Evolutionary conservation across 2,797 vertebrate genomes (phyloP).

Genomic region (Hippoglossus hippoglossus): DNA sequence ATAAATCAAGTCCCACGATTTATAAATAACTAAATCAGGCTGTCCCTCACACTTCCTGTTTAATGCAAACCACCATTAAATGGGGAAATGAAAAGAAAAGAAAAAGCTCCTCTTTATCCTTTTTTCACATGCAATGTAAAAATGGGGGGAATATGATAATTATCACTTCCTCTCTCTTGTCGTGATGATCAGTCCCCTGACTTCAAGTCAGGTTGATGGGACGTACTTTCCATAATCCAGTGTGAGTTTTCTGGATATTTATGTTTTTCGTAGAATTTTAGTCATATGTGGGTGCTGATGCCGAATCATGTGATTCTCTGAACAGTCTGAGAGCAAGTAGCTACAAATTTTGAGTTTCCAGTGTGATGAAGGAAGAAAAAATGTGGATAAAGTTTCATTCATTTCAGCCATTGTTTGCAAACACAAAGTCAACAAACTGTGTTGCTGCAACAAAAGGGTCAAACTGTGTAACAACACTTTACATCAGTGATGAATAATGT

Average conservation of each 20-base stretch:
- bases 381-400: neutral
- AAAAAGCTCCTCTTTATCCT: too few relatives aligned
- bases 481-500: neutral
- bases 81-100: too few relatives aligned
- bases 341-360: neutral
- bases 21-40: neutral
- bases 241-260: neutral
- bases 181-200: conserved; percentile 33
- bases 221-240: conserved; percentile 27
- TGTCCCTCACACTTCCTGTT: conserved; percentile 7
- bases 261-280: neutral
- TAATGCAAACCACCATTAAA: neutral
- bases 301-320: neutral
- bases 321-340: neutral
- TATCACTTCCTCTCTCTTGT: conserved; percentile 18
- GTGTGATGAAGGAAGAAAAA: neutral
- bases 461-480: neutral
- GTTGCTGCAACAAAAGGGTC: neutral
- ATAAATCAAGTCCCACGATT: neutral
- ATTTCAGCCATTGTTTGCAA: neutral
- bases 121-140: neutral
- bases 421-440: neutral
- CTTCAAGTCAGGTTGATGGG: conserved; percentile 24
- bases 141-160: neutral
- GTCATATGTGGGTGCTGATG: conserved; percentile 20